Evolutionary conservation across 2,888 invertebrate species (phyloP).

Genomic region (Neoscelio sp.): DNA sequence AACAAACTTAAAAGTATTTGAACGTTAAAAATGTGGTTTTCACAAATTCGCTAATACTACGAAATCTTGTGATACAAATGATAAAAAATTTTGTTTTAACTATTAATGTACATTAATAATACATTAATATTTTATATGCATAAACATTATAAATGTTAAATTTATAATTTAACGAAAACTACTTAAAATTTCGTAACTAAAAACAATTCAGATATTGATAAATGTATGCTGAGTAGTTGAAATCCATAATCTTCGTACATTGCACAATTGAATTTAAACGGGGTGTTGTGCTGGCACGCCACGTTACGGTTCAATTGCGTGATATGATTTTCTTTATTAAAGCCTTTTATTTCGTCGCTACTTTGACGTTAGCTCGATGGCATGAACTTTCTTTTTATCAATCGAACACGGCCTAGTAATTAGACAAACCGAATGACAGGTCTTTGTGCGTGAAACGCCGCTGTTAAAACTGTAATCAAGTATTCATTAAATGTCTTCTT

Average conservation of each 20-base stretch:
- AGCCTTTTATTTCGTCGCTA: slow-evolving; percentile 50
- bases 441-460: neutral
- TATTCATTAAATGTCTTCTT: slow-evolving; percentile 6
- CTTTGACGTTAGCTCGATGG: slow-evolving; percentile 21
- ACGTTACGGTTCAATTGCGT: slow-evolving; percentile 47
- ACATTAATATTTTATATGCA: too few species aligned
- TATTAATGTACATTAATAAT: too few species aligned
- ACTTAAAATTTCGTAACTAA: too few species aligned
- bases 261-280: slow-evolving; percentile 31
- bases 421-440: slow-evolving; percentile 14
- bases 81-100: too few species aligned
- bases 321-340: slow-evolving; percentile 54
- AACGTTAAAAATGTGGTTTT: too few species aligned
- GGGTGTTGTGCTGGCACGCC: slow-evolving; percentile 19
- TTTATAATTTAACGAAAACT: too few species aligned
- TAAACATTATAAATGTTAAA: too few species aligned
- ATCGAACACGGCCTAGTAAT: slow-evolving; percentile 46
- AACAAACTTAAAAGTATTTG: too few species aligned
- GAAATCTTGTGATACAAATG: too few species aligned
- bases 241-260: slow-evolving; percentile 31
- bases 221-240: slow-evolving; percentile 25
- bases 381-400: slow-evolving; percentile 59
- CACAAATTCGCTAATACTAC: too few species aligned
- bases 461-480: neutral
- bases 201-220: too few species aligned